Base-by-base conservation (phyloP, 2,113 vertebrate genomes). In the Meleagris gallopavo region DNA sequence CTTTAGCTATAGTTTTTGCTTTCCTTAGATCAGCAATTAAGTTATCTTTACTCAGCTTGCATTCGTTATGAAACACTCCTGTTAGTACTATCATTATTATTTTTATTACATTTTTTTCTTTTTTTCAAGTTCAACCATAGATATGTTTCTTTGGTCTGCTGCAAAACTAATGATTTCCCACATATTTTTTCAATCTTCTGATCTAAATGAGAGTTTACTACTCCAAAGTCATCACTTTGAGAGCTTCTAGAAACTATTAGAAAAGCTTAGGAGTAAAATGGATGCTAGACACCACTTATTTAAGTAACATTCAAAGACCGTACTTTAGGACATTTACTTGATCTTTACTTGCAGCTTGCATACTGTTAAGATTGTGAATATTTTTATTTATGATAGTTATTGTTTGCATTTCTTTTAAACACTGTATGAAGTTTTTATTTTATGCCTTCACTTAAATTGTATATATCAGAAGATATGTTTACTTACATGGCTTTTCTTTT, bases 1-100 rank as follows among this genome's bases (percentile, higher is more conserved):
- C 75, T 95, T 95, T 14, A 79, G 64, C 70, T 86, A 65, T 80
- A 58, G 69, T 73, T 94, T 92, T 92, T 89, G 17, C 86, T 94
- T 95, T 88, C 62, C 73, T 79, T 94, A 45, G 67, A 66, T 96
- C 96, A 96, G 95, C 96, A 92, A 24, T 70, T 84, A 87, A 80
- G 90, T 73, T 7, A 62, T 86, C 83, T 95, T 96, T 89, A 88
- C 78, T 77, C 72, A 83, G 12, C 83, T 89, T 67, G n/a, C 84
- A 84, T 94, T 64, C 82, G 88, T 95, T 93, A 90, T 52, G 55
- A 69, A 93, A 92, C 72, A 55, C 15, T 87, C 88, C 69, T 92
- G 72, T 46, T 89, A 61, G 72, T 14, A 72, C 9, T 41, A 78
- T 76, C 9, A 2, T 83, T 52, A 34, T 38, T 52, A 24, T 86